Evolutionary conservation across 2,797 vertebrate species (phyloP), one percentile per base, ranked within the genome.

Genomic region (Cirrhinus molitorella): DNA sequence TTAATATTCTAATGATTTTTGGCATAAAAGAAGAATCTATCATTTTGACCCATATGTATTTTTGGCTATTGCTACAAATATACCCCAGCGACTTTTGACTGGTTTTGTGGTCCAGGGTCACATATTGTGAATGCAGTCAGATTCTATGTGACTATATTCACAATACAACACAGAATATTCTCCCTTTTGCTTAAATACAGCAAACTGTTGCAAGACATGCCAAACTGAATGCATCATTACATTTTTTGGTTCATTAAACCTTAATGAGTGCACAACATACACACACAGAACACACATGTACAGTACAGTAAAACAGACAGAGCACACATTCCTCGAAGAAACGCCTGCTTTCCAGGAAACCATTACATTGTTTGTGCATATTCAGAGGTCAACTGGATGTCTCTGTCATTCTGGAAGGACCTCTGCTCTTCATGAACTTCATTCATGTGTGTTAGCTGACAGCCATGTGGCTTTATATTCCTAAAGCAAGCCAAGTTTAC

Each of bases 391-490:
- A 66, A 16, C 5, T 65, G 80, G 45, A 65, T 65, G 55, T 21
- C 45, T 81, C 16, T 37, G 43, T 73, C 43, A 19, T 63, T 81
- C 68, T 68, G 82, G 70, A 84, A 79, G 4, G 67, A 72, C 81
- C 72, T 75, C 37, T 76, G 81, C 81, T 75, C 72, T 45, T 67
- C 7, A 10, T 76, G 72, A 83, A 67, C 81, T 55, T 83, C 47
- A 83, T 67, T 83, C 81, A 43, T 83, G 72, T 21, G 71, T 34
- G 19, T 53, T 74, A 53, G 45, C 57, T 14, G 45, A 63, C 67
- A 72, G 53, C 40, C 79, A 45, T 71, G 19, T 59, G 53, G 67
- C 53, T 75, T 75, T 82, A 73, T 67, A 61, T 55, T 83, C 49
- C 31, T 66, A 13, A n/a, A 21, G 16, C 4, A 12, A n/a, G 81